Conservation (phyloP, 1,140 invertebrate species). For the Diabrotica virgifera region DNA sequence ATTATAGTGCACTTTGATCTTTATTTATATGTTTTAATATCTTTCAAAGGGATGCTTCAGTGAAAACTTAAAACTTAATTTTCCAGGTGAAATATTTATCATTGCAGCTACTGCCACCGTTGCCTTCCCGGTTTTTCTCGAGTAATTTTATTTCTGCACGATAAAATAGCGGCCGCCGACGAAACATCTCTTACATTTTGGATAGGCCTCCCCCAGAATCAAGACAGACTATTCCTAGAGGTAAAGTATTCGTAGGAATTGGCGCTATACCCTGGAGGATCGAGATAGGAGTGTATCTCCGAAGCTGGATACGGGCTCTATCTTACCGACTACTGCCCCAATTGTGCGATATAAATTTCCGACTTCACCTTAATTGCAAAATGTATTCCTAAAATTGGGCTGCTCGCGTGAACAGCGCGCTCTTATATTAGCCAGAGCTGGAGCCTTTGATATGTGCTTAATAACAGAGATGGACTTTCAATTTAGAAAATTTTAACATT, state of each 20-base stretch:
- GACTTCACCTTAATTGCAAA: slow-evolving; percentile 33
- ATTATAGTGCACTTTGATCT: too few species aligned
- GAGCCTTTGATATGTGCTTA: not conserved
- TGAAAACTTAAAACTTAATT: not conserved
- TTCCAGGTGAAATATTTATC: not conserved
- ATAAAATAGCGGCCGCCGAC: not conserved
- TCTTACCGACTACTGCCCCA: slow-evolving; percentile 11
- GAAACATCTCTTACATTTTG: slow-evolving; percentile 8
- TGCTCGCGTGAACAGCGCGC: slow-evolving; percentile 15
- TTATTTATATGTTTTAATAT: too few species aligned
- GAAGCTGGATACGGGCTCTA: slow-evolving; percentile 4
- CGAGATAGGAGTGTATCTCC: slow-evolving; percentile 8
- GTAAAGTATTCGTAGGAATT: slow-evolving; percentile 18
- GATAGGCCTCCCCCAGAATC: slow-evolving; percentile 7
- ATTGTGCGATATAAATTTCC: slow-evolving; percentile 31
- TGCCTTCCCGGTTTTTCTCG: not conserved
- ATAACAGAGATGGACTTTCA: too few species aligned
- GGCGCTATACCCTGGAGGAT: slow-evolving; percentile 13
- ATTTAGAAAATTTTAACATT: too few species aligned
- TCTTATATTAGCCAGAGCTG: slow-evolving; percentile 9
- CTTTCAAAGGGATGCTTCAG: too few species aligned
- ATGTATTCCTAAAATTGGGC: slow-evolving; percentile 29
- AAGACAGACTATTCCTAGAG: slow-evolving; percentile 13
- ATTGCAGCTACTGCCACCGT: not conserved
- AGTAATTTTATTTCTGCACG: not conserved